A percentile compares a stretch with the other conserved stretches of the same genome.
phyloP scores from a whole-genome alignment of 2,888 invertebrate genomes.

The Azorinus chamasolen region DNA sequence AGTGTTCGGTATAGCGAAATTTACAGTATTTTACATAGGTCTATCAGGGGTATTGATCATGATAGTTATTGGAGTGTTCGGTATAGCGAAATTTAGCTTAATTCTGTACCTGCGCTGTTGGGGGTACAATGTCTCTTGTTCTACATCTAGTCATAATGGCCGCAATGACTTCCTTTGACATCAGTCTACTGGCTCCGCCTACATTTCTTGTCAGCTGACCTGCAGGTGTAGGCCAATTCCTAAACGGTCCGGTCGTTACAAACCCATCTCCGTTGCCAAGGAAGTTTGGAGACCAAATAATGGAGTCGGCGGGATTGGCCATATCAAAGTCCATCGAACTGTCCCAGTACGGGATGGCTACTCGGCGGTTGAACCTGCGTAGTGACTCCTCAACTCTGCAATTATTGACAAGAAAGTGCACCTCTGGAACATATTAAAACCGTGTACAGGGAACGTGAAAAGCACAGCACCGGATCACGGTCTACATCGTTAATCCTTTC shows the following conservation, averaged over 20 bases:
- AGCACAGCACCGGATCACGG: too few relatives aligned
- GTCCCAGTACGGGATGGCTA: constrained; percentile 79
- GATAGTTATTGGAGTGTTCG: too few relatives aligned
- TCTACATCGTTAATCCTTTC: too few relatives aligned
- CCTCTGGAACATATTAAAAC: neutral
- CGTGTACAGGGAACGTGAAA: neutral
- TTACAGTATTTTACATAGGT: too few relatives aligned
- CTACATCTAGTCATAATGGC: constrained; percentile 62
- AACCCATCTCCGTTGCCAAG: constrained; percentile 76
- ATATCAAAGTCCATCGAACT: constrained; percentile 71
- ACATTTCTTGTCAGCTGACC: constrained; percentile 73
- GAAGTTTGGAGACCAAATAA: constrained; percentile 71
- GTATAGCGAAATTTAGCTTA: too few relatives aligned
- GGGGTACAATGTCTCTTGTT: constrained; percentile 55
- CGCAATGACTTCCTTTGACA: constrained; percentile 57
- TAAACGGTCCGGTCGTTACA: constrained; percentile 75
- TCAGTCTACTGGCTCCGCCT: constrained; percentile 67
- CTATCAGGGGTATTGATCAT: too few relatives aligned
- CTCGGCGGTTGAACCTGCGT: constrained; percentile 64
- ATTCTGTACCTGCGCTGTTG: too few relatives aligned
- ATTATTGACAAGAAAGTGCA: neutral
- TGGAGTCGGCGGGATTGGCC: constrained; percentile 65
- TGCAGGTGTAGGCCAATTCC: constrained; percentile 71
- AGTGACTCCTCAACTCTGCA: constrained; percentile 76
- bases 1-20: too few relatives aligned